Evolutionary conservation across 1,140 invertebrate species (phyloP).

Genomic region (Drosophila serrata): DNA sequence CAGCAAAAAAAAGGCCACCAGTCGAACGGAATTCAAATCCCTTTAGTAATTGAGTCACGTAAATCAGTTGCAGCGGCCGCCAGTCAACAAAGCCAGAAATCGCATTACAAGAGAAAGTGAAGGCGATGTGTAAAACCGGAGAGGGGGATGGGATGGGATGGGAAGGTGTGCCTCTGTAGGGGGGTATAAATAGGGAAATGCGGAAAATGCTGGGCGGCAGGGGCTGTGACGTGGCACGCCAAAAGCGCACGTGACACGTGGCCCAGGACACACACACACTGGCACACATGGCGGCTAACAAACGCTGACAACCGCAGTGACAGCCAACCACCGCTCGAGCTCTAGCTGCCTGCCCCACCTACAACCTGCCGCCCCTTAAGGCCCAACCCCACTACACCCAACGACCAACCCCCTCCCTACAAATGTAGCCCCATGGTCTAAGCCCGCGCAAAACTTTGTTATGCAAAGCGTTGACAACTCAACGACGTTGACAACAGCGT

Average conservation of each 20-base stretch:
- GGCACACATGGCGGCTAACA: slow-evolving; percentile 13
- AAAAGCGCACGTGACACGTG: slow-evolving; percentile 49
- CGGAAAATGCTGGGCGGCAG: background rate
- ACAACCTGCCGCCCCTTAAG: background rate
- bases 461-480: slow-evolving; percentile 64
- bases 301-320: slow-evolving; percentile 56
- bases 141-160: too few species aligned
- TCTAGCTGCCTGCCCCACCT: background rate
- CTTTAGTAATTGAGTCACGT: slow-evolving; percentile 79
- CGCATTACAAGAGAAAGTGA: slow-evolving; percentile 51
- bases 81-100: slow-evolving; percentile 51
- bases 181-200: slow-evolving; percentile 9
- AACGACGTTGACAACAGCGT: slow-evolving; percentile 40
- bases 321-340: slow-evolving; percentile 16
- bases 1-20: slow-evolving; percentile 15
- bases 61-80: slow-evolving; percentile 60
- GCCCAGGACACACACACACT: slow-evolving; percentile 6
- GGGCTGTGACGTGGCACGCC: slow-evolving; percentile 28
- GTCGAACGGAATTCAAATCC: slow-evolving; percentile 46
- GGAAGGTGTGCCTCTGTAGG: background rate
- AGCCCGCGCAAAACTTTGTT: slow-evolving; percentile 49
- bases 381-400: background rate
- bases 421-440: slow-evolving; percentile 27
- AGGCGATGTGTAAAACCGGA: background rate
- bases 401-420: background rate